Evolutionary conservation across 2,797 vertebrate species (phyloP).

Genomic region (Rhinophrynus dorsalis): DNA sequence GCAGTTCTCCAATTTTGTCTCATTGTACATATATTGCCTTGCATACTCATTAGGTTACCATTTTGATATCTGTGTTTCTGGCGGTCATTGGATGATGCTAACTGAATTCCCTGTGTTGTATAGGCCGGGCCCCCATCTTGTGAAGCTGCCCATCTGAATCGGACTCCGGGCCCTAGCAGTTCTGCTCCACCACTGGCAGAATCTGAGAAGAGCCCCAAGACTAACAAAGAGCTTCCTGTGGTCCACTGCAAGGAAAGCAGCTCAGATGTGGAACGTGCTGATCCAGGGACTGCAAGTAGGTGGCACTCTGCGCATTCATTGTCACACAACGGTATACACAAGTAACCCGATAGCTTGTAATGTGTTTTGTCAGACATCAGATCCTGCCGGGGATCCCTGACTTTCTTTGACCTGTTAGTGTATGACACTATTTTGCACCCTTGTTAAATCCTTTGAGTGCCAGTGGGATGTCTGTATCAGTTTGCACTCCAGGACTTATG

Average conservation of each 20-base stretch:
- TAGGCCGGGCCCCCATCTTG: background rate
- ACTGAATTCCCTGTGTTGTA: no score
- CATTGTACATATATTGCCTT: no score
- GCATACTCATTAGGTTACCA: no score
- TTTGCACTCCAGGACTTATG: no score
- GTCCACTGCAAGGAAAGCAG: background rate
- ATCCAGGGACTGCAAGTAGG: conserved; percentile 32
- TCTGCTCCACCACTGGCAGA: background rate
- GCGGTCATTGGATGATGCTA: background rate
- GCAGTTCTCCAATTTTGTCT: no score
- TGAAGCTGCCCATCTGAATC: background rate
- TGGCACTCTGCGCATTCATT: conserved; percentile 8
- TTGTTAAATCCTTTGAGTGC: no score
- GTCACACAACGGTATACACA: background rate
- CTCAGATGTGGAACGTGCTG: conserved; percentile 11
- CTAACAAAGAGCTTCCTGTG: background rate
- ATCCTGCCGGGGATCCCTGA: conserved; percentile 21
- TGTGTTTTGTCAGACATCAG: conserved; percentile 7
- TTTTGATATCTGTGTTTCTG: no score
- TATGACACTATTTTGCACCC: conserved; percentile 2
- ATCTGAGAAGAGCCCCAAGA: conserved; percentile 1
- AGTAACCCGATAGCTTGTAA: conserved; percentile 4
- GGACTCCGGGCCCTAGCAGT: background rate
- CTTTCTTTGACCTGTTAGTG: conserved; percentile 16
- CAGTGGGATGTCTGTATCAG: no score